Percentiles rank a stretch among this genome's conserved stretches.
phyloP scores from a whole-genome alignment of 2,888 invertebrate genomes.

The Netelia melanura region DNA sequence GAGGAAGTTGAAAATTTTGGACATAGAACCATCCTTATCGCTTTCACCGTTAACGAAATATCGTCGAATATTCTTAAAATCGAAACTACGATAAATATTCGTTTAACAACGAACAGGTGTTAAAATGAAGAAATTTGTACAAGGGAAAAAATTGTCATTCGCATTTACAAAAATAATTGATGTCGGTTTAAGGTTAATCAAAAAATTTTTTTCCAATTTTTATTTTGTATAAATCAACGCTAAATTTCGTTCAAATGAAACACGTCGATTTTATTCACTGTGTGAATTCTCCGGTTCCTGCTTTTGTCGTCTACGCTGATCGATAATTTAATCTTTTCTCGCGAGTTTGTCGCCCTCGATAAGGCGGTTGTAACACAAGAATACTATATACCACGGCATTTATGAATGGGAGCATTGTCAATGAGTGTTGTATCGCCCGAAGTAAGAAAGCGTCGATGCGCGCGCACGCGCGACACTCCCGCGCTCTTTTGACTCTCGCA shows the following conservation, averaged over 20 bases:
- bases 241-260: background rate
- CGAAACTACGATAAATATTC: constrained; percentile 27
- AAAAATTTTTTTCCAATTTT: too few species aligned
- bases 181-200: too few species aligned
- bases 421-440: constrained; percentile 17
- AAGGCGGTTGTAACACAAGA: constrained; percentile 13
- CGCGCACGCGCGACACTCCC: too few species aligned
- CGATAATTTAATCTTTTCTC: constrained; percentile 64
- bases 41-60: constrained; percentile 9
- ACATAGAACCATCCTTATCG: constrained; percentile 4
- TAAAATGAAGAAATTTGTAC: too few species aligned
- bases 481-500: background rate
- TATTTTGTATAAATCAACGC: background rate
- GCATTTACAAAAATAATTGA: background rate
- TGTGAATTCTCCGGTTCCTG: constrained; percentile 1
- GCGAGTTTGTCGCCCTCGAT: constrained; percentile 60
- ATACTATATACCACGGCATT: constrained; percentile 29
- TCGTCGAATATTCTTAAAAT: constrained; percentile 41
- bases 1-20: background rate
- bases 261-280: background rate
- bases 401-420: constrained; percentile 66
- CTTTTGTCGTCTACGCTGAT: constrained; percentile 34
- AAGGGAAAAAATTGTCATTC: too few species aligned
- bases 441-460: background rate
- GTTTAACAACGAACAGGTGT: background rate